Evolutionary conservation across 1,140 invertebrate species (phyloP), one percentile per base, ranked within the genome.

Genomic region (Solenopsis fugax): DNA sequence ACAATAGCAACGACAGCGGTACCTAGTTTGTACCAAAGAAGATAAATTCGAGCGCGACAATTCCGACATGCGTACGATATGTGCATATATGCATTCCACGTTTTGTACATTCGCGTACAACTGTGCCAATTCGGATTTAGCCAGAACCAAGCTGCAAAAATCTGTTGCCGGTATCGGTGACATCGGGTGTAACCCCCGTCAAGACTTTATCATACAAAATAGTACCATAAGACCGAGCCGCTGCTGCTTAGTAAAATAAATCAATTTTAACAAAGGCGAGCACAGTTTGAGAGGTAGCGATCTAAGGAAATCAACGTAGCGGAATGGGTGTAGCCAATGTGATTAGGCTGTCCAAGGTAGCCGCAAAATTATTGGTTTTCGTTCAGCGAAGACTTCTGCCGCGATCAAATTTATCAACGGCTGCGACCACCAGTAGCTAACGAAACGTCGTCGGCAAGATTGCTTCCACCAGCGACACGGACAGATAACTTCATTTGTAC

Each of bases 281-380:
- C n/a, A n/a, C 24, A 67, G 85, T 58, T 75, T 71, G 72, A 91
- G 85, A 89, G 37, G 37, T 41, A 21, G 86, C 85, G 86, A 92
- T 90, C 77, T 37, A 56, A 64, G 62, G 45, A 58, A 72, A 76
- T 37, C 72, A 73, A 21, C 5, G n/a, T 18, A 13, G 18, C 16
- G 6, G 16, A 37, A 37, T 21, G 50, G 7, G 85, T 12, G 81
- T 10, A 7, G 56, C 18, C 72, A 91, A 92, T 54, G 77, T 67
- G 81, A 72, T 89, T 88, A 88, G 71, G 21, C 50, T 69, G 24
- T 45, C 69, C 48, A 73, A 81, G 73, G 86, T 89, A 92, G 80
- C 85, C 85, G 91, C 82, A 75, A 87, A 93, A 93, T 93, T 93
- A 93, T 94, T 91, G 92, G 91, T 88, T 93, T 92, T 92, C 92